Base-by-base conservation (phyloP, 2,797 vertebrate species). In the Huso huso region DNA sequence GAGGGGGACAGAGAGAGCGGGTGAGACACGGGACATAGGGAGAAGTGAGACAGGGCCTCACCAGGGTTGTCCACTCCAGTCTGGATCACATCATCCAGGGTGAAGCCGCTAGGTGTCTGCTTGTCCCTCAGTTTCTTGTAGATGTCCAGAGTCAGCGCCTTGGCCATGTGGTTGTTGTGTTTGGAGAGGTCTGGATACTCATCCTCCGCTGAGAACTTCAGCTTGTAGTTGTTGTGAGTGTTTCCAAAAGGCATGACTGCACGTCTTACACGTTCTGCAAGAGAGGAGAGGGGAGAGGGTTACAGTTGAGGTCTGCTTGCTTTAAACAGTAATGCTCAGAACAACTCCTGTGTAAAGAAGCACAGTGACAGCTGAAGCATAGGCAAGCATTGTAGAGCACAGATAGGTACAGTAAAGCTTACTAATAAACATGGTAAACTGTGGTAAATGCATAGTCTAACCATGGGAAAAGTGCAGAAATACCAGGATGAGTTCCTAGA, bases 121-220 rank as follows among this genome's bases (percentile, higher is more conserved):
- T 95, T 96, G 71, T 90, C 72, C 0, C 95, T 90, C 73, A 98
- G 89, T 68, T 92, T 92, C 65, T 13, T 72, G 51, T 98, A 98
- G 63, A 97, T 81, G 0, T 93, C 92, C 1, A 73, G 87, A 71
- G 3, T 93, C 77, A 98, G 81, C 7, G 69, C 89, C 82, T 96
- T 97, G 81, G 95, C 82, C 95, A 98, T 98, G 81, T 98, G 95
- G 87, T 98, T 98, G 87, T 98, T 98, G 84, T 97, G 95, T 70
- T 49, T 62, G 66, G 70, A 75, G 69, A 98, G 88, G 81, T 98
- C 95, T 0, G 95, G 95, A 72, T 6, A 96, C 72, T 98, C 95
- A 1, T 96, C 93, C 8, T 94, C 92, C 0, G 68, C 0, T 0
- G 83, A 63, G 83, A 89, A 97, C 81, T 95, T 95, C 80, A 90